Evolutionary conservation across 64 coral and sea anemone genomes (phyloP).

Genomic region (Cladopsammia gracilis): DNA sequence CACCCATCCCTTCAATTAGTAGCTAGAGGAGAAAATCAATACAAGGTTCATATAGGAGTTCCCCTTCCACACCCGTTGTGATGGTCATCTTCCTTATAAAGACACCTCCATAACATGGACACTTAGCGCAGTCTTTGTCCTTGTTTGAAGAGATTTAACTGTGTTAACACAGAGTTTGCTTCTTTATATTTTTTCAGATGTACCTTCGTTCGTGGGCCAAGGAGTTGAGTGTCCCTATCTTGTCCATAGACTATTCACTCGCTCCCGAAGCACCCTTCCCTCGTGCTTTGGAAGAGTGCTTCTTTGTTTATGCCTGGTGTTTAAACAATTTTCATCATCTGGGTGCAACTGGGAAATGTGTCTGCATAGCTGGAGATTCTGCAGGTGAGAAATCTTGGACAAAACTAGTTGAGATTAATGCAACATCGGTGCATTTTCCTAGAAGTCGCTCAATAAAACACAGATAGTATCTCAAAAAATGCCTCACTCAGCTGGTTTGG

Average conservation of each 20-base stretch:
- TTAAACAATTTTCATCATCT: conserved; percentile 85
- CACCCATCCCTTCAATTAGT: too few relatives aligned
- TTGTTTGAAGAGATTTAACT: too few relatives aligned
- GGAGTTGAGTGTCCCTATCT: conserved; percentile 81
- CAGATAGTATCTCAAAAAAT: too few relatives aligned
- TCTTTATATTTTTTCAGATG: conserved; percentile 54
- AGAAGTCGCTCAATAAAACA: too few relatives aligned
- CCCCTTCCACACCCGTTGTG: too few relatives aligned
- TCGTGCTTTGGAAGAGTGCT: conserved; percentile 89
- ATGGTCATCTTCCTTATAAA: too few relatives aligned
- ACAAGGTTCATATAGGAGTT: too few relatives aligned
- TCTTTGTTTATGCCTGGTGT: conserved; percentile 96
- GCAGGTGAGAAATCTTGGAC: conserved; percentile 56
- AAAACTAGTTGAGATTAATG: not conserved
- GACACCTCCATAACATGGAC: too few relatives aligned
- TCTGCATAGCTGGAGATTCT: conserved; percentile 90
- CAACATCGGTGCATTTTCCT: not conserved
- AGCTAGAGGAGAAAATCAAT: too few relatives aligned
- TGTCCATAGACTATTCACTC: conserved; percentile 92
- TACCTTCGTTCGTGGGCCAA: conserved; percentile 89
- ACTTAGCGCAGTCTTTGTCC: too few relatives aligned
- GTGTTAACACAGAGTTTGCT: not conserved
- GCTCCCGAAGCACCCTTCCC: conserved; percentile 93
- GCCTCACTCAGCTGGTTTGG: too few relatives aligned
- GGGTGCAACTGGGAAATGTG: conserved; percentile 73